Evolutionary conservation across 1,140 invertebrate genomes (phyloP).

Genomic region (Sarcophaga bullata): DNA sequence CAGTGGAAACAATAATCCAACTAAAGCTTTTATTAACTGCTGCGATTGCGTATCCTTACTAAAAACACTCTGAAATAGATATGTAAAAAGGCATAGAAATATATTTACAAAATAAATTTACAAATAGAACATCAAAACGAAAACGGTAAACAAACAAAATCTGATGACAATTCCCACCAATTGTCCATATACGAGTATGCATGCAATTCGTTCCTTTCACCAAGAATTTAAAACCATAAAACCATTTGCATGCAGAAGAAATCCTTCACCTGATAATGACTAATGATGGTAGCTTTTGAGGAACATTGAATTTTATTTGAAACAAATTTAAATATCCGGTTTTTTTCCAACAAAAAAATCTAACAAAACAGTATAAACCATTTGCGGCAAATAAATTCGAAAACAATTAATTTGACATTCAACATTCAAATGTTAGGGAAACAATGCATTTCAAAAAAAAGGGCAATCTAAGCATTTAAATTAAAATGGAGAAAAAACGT

Average conservation of each 20-base stretch:
- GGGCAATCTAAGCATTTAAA: background rate
- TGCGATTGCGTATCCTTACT: too few relatives aligned
- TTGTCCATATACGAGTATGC: background rate
- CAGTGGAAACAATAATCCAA: too few relatives aligned
- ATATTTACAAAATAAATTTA: too few relatives aligned
- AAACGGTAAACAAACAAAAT: background rate
- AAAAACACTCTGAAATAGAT: too few relatives aligned
- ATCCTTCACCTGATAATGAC: constrained; percentile 14
- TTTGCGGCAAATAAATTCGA: background rate
- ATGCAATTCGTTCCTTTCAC: background rate
- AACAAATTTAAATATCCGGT: constrained; percentile 38
- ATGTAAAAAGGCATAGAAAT: too few relatives aligned
- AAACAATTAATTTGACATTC: constrained; percentile 34
- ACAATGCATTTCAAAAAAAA: background rate
- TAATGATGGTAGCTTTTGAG: background rate
- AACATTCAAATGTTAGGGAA: background rate
- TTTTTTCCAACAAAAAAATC: constrained; percentile 19
- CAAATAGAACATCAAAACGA: too few relatives aligned
- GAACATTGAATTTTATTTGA: background rate
- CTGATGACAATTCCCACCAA: background rate
- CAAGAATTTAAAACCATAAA: background rate
- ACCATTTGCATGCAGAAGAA: background rate
- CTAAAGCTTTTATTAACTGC: too few relatives aligned
- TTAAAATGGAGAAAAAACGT: constrained; percentile 31
- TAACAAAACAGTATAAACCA: background rate